Percentiles rank a stretch among this genome's conserved stretches.
These are phyloP conservation scores for Drosophila kanapiae DNA, from an alignment of 1,140 invertebrate species.

Conservation along the genomic window DNA sequence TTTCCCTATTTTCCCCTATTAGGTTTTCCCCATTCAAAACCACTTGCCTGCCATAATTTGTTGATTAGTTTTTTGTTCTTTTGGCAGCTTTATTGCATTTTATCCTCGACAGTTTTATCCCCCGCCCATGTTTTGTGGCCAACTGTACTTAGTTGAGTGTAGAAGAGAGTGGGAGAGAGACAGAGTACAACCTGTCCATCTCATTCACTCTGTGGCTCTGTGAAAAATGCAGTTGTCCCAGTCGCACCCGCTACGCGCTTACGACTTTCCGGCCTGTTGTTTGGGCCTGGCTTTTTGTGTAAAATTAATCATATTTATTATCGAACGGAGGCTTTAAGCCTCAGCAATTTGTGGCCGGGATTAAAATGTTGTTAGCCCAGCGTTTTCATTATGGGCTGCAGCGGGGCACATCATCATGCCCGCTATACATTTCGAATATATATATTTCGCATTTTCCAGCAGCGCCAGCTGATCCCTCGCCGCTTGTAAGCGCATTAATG, in stretches of 20 bases:
- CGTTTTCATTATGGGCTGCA: constrained; percentile 56
- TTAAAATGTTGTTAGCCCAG: constrained; percentile 68
- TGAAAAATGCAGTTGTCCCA: not conserved
- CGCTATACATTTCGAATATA: not conserved
- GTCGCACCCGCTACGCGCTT: not conserved
- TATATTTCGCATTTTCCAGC: constrained; percentile 3
- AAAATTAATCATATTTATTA: constrained; percentile 79
- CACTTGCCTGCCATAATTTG: constrained; percentile 56
- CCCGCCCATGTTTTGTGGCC: constrained; percentile 31
- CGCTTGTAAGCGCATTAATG: constrained; percentile 53
- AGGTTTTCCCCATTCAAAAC: not conserved
- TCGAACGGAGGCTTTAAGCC: constrained; percentile 56
- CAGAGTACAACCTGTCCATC: not conserved
- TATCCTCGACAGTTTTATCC: constrained; percentile 11
- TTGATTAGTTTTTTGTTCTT: constrained; percentile 52
- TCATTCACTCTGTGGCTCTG: not conserved
- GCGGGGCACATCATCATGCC: constrained; percentile 18
- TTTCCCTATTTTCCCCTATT: not conserved
- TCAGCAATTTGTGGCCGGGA: constrained; percentile 71
- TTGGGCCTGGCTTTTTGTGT: constrained; percentile 24
- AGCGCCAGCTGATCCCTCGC: constrained; percentile 32
- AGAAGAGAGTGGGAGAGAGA: not conserved
- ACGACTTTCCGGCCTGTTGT: constrained; percentile 26
- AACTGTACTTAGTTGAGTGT: constrained; percentile 41
- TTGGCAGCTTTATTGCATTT: constrained; percentile 46